Evolutionary conservation across 37 sponge, comb jelly and placozoan genomes (phyloP), one percentile per base, ranked within the genome.

Genomic region (Spongilla lacustris): DNA sequence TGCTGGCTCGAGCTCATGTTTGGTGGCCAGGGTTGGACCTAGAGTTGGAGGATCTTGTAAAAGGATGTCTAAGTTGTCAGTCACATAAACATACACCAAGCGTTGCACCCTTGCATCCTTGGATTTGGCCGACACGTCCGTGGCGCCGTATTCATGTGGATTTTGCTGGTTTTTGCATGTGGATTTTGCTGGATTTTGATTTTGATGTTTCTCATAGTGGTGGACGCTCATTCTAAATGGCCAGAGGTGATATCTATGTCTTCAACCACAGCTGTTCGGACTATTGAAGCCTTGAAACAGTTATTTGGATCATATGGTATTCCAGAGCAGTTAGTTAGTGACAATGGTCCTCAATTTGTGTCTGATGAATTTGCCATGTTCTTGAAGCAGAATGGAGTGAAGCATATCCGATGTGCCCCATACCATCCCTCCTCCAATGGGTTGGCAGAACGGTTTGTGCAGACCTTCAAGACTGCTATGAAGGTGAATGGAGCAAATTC

Each of bases 1-100:
- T 66, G 30, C 28, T 92, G 24, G 88, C 93, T 25, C 4, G 88
- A 21, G 74, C 76, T 28, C 78, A 91, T 41, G 25, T 87, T 25
- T 87, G 92, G 88, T 91, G 81, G 92, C 84, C 84, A 33, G 73
- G 73, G 31, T 33, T 72, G 31, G 73, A 72, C 73, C 29, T 24
- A 32, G 73, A 72, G 21, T 72, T 72, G 73, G 73, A 72, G 31
- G 14, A 29, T 10, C 25, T 72, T 32, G 73, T 72, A 32, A 72
- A 72, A 10, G 29, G 31, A 24, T 72, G 73, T 14, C 73, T 32
- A 5, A 32, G 31, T 72, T 72, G 73, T 72, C 31, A 29, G 31
- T 13, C 31, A 72, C 31, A 33, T 29, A 72, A 72, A 24, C 73
- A 72, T 29, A 58, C 58, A 58, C 58, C 12, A 58, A 58, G 58